phyloP scores from a whole-genome alignment of 2,888 invertebrate species.

The Gryllus longicercus region DNA sequence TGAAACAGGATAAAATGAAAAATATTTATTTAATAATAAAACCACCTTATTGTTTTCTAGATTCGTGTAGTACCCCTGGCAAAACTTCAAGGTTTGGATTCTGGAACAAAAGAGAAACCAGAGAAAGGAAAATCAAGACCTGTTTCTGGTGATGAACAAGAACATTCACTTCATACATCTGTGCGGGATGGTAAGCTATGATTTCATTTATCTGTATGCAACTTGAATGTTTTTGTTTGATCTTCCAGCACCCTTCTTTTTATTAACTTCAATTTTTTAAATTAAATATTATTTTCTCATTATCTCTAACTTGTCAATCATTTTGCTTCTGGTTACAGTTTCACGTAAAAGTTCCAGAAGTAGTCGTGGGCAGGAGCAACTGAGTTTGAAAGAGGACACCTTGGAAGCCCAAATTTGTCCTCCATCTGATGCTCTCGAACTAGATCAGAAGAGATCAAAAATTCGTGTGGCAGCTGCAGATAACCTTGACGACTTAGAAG shows the following conservation, averaged over 20 bases:
- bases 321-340: neutral
- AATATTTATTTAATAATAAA: too few relatives aligned
- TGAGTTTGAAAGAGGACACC: too few relatives aligned
- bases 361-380: neutral
- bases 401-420: too few relatives aligned
- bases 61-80: neutral
- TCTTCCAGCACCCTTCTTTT: too few relatives aligned
- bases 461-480: neutral
- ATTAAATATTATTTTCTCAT: neutral
- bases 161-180: too few relatives aligned
- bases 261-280: neutral
- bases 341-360: neutral
- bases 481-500: conserved; percentile 23
- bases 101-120: neutral
- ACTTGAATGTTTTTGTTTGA: too few relatives aligned
- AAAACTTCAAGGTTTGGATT: neutral
- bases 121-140: neutral
- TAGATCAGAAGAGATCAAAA: neutral
- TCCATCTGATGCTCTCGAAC: neutral
- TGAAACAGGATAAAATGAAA: too few relatives aligned
- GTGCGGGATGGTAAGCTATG: too few relatives aligned
- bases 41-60: conserved; percentile 19
- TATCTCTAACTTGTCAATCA: neutral
- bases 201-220: too few relatives aligned
- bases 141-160: too few relatives aligned